Base-by-base conservation (phyloP, 1,140 invertebrate species). In the Cydia amplana region DNA sequence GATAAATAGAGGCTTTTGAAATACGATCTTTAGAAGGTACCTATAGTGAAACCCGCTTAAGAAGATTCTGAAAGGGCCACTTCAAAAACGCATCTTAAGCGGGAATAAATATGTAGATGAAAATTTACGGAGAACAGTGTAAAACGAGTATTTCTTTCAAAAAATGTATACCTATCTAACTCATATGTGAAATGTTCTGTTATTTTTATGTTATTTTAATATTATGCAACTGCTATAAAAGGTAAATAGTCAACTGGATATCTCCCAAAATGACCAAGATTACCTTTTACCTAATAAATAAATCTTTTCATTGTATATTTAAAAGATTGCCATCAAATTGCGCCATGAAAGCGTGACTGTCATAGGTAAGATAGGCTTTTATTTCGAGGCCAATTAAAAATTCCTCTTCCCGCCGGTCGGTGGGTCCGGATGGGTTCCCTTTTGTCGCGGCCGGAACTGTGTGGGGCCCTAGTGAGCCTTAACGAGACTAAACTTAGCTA, bases 311-410 rank as follows among this genome's bases (percentile, higher is more conserved):
- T 55, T 55, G 4, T 20, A 7, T 60, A 60, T 10, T 4, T 46
- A 60, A 64, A 64, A 64, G 12, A 32, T 10, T 18, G 65, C 65
- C 10, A 9, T 36, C 76, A 77, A 79, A 82, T 79, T 77, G 75
- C 73, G 75, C 65, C 63, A 64, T 78, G 55, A 80, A 81, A 78
- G 32, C 64, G 60, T 73, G 77, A 78, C 77, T 78, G 43, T 79
- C 77, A 73, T 80, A 82, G 83, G 79, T 83, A 85, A 80, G 83
- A 80, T 80, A 77, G 80, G 82, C 82, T 83, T 87, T 87, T 88
- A 87, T 89, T 86, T 86, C 73, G 81, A 83, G 79, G 86, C 88
- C 89, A 91, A 91, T 91, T 90, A 91, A 88, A 90, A 90, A 89
- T 86, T 85, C 85, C 81, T 85, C 87, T 87, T 88, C 80, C 80